phyloP scores from a whole-genome alignment of 2,888 invertebrate species.

The Cephus pulcher region DNA sequence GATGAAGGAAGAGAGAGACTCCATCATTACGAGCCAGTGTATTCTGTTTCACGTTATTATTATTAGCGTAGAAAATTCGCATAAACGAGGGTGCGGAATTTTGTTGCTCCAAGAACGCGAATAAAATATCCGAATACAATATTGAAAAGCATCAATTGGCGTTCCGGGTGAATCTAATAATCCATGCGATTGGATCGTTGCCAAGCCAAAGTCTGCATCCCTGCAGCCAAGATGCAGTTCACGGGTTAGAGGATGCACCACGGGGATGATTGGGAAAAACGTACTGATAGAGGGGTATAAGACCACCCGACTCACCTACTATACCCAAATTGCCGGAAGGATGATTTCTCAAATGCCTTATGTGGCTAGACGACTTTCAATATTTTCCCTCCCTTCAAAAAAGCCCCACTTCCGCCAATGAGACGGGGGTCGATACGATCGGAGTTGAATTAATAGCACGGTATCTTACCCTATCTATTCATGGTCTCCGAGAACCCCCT shows the following conservation, averaged over 20 bases:
- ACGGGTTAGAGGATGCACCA: background rate
- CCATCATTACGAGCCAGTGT: background rate
- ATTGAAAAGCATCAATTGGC: slow-evolving; percentile 44
- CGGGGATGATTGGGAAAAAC: background rate
- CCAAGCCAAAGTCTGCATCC: slow-evolving; percentile 50
- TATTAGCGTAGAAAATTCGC: slow-evolving; percentile 4
- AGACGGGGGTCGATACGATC: background rate
- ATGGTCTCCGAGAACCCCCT: slow-evolving; percentile 1
- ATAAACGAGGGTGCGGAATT: slow-evolving; percentile 4
- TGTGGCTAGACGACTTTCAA: background rate
- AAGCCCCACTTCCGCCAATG: slow-evolving; percentile 3
- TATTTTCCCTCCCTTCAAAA: background rate
- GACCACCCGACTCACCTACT: background rate
- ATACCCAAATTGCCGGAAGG: background rate
- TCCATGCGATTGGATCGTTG: slow-evolving; percentile 48
- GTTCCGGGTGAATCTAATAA: slow-evolving; percentile 46
- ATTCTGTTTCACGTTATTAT: background rate
- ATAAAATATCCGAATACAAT: slow-evolving; percentile 34
- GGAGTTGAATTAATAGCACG: slow-evolving; percentile 7
- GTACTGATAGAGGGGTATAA: background rate
- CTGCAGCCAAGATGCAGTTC: slow-evolving; percentile 31
- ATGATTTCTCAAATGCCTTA: background rate
- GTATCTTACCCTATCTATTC: slow-evolving; percentile 8
- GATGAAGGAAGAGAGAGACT: background rate
- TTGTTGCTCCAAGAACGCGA: background rate